These are phyloP conservation scores for Corella eumyota DNA, from an alignment of 23 tunicate genomes.

Conservation along the genomic window DNA sequence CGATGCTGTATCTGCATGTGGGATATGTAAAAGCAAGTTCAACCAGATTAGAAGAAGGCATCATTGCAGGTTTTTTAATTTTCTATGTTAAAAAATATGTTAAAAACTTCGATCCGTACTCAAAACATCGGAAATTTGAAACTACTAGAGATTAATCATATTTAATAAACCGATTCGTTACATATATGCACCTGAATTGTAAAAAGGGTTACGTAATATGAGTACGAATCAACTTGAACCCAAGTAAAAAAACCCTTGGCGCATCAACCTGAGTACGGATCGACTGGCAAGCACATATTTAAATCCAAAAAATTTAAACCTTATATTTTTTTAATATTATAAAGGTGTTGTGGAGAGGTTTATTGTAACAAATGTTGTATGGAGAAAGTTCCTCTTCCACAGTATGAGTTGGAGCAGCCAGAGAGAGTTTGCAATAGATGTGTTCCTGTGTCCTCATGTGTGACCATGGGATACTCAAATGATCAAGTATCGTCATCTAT, in stretches of 20 bases:
- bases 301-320: not conserved
- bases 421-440: constrained; percentile 86
- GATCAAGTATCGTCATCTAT: constrained; percentile 49
- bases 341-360: constrained; percentile 77
- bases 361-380: constrained; percentile 78
- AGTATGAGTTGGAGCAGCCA: constrained; percentile 49
- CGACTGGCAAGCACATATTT: no score
- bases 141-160: no score
- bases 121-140: no score
- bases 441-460: constrained; percentile 67
- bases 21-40: constrained; percentile 42
- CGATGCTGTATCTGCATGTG: constrained; percentile 36
- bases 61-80: constrained; percentile 80
- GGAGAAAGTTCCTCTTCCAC: constrained; percentile 81
- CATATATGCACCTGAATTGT: no score
- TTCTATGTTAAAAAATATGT: no score
- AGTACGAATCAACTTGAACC: no score
- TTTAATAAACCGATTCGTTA: no score
- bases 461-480: constrained; percentile 82
- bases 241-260: no score
- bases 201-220: no score
- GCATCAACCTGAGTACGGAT: no score
- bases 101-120: no score
- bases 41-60: constrained; percentile 66
- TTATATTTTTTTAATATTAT: no score